Evolutionary conservation across 2,113 vertebrate genomes (phyloP).

Genomic region (Terrapene triunguis): DNA sequence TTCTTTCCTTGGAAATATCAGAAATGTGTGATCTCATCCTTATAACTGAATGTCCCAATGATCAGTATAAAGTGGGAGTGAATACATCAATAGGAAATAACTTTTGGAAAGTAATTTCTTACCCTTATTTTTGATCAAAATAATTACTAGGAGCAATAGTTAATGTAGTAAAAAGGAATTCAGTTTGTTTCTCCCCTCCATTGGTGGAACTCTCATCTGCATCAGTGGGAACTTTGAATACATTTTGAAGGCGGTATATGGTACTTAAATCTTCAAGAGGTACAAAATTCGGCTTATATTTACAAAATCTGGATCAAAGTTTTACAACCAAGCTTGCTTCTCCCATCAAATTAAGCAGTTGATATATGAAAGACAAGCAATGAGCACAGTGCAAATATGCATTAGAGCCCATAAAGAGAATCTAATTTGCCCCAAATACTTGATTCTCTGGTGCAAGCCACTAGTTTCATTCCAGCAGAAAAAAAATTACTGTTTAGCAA

Average conservation of each 20-base stretch:
- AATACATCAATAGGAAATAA: neutral
- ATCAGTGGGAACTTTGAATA: neutral
- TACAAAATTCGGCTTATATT: neutral
- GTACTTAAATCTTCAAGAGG: neutral
- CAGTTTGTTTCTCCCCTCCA: neutral
- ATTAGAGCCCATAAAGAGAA: constrained; percentile 12
- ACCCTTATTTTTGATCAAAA: neutral
- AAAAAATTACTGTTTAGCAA: constrained; percentile 52
- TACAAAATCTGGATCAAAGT: neutral
- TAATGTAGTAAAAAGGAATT: no score
- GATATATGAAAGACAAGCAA: neutral
- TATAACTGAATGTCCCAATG: neutral
- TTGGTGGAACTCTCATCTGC: neutral
- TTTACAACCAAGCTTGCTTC: constrained; percentile 16
- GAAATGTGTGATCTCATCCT: neutral
- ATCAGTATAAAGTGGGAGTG: neutral
- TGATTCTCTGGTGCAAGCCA: neutral
- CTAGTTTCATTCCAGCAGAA: constrained; percentile 33
- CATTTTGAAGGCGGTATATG: neutral
- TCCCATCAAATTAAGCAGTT: neutral
- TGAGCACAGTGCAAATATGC: neutral
- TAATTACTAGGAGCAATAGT: neutral
- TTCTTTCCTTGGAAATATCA: neutral
- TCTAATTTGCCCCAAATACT: constrained; percentile 29
- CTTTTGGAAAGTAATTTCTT: neutral